Evolutionary conservation across 2,797 vertebrate genomes (phyloP).

Genomic region (Nannoperca obscura): DNA sequence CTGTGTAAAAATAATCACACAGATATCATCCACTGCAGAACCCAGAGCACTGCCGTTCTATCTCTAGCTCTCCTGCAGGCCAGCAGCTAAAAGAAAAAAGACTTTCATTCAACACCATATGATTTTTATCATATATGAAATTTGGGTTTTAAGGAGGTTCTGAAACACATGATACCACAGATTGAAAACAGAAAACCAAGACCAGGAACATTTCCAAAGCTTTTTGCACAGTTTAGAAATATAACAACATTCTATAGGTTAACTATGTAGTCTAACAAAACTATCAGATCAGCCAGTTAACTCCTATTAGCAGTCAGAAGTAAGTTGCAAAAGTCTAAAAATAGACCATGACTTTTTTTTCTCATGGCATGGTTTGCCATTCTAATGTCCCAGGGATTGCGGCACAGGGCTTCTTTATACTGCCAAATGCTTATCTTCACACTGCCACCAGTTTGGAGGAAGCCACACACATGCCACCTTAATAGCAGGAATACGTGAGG

Average conservation of each 20-base stretch:
- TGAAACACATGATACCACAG: conserved; percentile 42
- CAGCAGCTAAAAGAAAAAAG: conserved; percentile 37
- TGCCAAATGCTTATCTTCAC: conserved; percentile 48
- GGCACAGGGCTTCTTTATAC: conserved; percentile 61
- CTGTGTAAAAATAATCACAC: conserved; percentile 40
- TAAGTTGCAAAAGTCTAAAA: not conserved
- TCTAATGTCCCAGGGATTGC: conserved; percentile 57
- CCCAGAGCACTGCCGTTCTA: conserved; percentile 28
- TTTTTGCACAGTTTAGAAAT: not conserved
- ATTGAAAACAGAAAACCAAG: conserved; percentile 24
- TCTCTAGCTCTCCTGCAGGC: conserved; percentile 11
- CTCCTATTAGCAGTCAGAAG: not conserved
- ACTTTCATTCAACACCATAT: conserved; percentile 58
- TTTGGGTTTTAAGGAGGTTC: conserved; percentile 22
- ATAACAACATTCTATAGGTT: not conserved
- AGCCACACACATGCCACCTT: conserved; percentile 16
- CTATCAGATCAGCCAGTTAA: not conserved
- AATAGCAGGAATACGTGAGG: conserved; percentile 1
- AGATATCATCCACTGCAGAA: conserved; percentile 38
- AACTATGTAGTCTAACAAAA: not conserved
- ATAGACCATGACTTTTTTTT: not conserved
- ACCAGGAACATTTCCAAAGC: conserved; percentile 10
- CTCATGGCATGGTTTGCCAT: conserved; percentile 63
- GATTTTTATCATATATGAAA: conserved; percentile 51
- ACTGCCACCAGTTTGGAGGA: conserved; percentile 25